These are phyloP conservation scores for Chloropsis hardwickii DNA, from an alignment of 2,113 vertebrate genomes.

Conservation along the genomic window DNA sequence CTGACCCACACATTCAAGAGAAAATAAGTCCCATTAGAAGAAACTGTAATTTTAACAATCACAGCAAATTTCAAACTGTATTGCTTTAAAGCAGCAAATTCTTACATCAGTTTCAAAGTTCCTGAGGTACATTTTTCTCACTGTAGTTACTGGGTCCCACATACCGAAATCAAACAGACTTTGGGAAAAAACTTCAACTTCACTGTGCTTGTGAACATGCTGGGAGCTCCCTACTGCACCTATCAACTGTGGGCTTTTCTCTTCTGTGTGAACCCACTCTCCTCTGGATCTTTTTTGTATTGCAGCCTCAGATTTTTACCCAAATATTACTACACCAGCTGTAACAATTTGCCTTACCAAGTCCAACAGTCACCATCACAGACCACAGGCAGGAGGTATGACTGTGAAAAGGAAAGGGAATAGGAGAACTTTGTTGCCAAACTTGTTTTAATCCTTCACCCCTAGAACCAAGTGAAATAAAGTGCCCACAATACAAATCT, in stretches of 20 bases:
- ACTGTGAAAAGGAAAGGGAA: background rate
- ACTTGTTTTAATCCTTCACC: background rate
- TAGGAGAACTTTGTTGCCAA: background rate
- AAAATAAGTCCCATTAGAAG: background rate
- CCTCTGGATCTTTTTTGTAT: background rate
- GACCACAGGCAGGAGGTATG: background rate
- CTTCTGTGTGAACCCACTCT: background rate
- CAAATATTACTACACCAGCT: background rate
- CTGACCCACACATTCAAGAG: background rate
- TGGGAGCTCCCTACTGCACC: background rate
- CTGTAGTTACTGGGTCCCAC: background rate
- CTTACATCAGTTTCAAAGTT: background rate
- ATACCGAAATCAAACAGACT: background rate
- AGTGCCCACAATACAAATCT: background rate
- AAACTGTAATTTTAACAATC: background rate
- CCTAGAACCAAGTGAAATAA: background rate
- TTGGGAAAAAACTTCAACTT: background rate
- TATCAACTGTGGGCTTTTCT: background rate
- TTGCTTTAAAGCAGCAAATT: background rate
- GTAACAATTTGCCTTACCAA: background rate
- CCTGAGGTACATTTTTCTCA: background rate
- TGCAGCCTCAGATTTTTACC: background rate
- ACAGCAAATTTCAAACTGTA: background rate
- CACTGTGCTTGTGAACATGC: background rate
- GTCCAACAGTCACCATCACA: background rate